Conservation (phyloP, 2,888 invertebrate species). For the Anaspis maculata region DNA sequence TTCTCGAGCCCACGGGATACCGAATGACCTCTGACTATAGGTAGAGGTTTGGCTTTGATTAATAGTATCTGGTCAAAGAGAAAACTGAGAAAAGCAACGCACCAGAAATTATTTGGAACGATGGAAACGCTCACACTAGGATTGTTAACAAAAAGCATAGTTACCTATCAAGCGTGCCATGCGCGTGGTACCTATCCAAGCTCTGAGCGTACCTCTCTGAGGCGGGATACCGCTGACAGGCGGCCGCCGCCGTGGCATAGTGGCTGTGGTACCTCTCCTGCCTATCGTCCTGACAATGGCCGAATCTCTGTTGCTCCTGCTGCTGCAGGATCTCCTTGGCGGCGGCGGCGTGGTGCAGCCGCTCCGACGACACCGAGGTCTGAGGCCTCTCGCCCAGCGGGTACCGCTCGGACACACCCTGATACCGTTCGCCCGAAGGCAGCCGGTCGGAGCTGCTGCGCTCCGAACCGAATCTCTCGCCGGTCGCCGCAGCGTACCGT, state of each 20-base stretch:
- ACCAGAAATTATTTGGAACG: too few species aligned
- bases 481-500: conserved; percentile 12
- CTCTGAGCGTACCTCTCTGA: conserved; percentile 33
- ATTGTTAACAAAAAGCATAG: too few species aligned
- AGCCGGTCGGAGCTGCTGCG: conserved; percentile 35
- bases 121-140: too few species aligned
- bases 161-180: conserved; percentile 28
- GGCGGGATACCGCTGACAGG: conserved; percentile 26
- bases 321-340: conserved; percentile 19
- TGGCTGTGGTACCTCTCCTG: conserved; percentile 22
- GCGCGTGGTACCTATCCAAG: conserved; percentile 34
- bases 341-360: too few species aligned
- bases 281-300: conserved; percentile 22
- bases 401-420: conserved; percentile 37
- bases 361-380: conserved; percentile 40
- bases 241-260: conserved; percentile 23
- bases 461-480: conserved; percentile 33
- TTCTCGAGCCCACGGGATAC: too few species aligned
- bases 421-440: conserved; percentile 38
- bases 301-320: conserved; percentile 8
- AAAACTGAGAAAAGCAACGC: too few species aligned
- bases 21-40: too few species aligned
- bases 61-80: too few species aligned
- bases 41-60: too few species aligned
- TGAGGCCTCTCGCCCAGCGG: conserved; percentile 44